Evolutionary conservation across 2,113 vertebrate species (phyloP), one percentile per base, ranked within the genome.

Genomic region (Passer montanus): DNA sequence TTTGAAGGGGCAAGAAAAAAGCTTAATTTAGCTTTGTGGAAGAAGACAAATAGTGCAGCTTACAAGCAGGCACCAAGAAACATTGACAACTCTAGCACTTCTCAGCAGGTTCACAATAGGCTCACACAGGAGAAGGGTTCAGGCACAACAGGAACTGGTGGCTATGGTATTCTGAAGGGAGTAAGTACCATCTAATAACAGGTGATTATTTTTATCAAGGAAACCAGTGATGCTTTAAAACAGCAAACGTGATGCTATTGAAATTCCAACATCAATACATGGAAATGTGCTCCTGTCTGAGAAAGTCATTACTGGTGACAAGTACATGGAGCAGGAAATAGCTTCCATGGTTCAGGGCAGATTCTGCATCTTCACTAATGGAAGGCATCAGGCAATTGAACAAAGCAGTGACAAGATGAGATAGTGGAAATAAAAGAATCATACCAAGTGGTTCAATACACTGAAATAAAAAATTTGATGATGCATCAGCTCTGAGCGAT

Each of bases 221-320:
- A 96, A 92, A 88, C 23, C 59, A 80, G n/a, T 9, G 64, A 85
- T 76, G 62, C 64, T 90, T 86, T 80, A 70, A 86, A 90, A 80
- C 18, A 93, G 46, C 44, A 90, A 77, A 74, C 0, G 13, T 47
- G n/a, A 62, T 67, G 41, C 68, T 82, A 84, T 3, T 82, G 66
- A 85, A 84, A 93, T 84, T 76, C 82, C 47, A 86, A 7, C 90
- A 94, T 80, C 68, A 78, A 72, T 75, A 81, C 41, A 35, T 27
- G 73, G 55, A 94, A 85, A 90, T 66, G 60, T 24, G 55, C 50
- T 70, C 18, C 72, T 78, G 80, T 52, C 84, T 89, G 80, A 78
- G 24, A 78, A 83, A 56, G 73, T 84, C 60, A 74, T 92, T 88
- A 84, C 73, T 44, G 47, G 68, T 89, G 86, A 88, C 86, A 95